Evolutionary conservation across 2,888 invertebrate species (phyloP).

Genomic region (Polia nebulosa): DNA sequence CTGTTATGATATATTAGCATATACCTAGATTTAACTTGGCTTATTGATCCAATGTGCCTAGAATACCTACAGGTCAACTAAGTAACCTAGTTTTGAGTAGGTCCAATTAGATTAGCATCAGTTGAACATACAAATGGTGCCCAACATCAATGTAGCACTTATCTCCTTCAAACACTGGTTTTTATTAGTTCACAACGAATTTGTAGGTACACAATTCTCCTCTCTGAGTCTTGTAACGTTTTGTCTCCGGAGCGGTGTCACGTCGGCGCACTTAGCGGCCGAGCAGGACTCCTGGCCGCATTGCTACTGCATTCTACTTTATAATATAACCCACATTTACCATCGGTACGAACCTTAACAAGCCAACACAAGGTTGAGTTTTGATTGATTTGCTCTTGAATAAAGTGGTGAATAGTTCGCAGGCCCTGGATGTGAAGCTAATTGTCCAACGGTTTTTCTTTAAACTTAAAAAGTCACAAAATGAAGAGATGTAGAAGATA

Average conservation of each 20-base stretch:
- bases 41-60: neutral
- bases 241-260: conserved; percentile 37
- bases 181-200: conserved; percentile 12
- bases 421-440: conserved; percentile 45
- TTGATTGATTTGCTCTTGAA: neutral
- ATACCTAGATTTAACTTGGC: neutral
- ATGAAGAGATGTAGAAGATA: conserved; percentile 18
- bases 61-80: neutral
- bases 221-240: conserved; percentile 12
- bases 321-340: conserved; percentile 19
- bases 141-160: neutral
- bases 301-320: conserved; percentile 53
- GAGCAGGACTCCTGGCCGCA: conserved; percentile 36
- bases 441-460: conserved; percentile 54
- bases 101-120: neutral
- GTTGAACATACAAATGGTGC: too few species aligned
- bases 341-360: conserved; percentile 3
- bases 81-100: neutral
- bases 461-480: neutral
- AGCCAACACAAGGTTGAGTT: conserved; percentile 15
- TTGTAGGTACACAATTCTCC: conserved; percentile 31
- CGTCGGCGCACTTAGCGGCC: conserved; percentile 61
- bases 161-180: neutral
- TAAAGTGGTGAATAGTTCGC: conserved; percentile 38
- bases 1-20: neutral